These are phyloP conservation scores for Aphelenchoides fujianensis DNA, from an alignment of 1,140 invertebrate genomes.

Conservation along the genomic window DNA sequence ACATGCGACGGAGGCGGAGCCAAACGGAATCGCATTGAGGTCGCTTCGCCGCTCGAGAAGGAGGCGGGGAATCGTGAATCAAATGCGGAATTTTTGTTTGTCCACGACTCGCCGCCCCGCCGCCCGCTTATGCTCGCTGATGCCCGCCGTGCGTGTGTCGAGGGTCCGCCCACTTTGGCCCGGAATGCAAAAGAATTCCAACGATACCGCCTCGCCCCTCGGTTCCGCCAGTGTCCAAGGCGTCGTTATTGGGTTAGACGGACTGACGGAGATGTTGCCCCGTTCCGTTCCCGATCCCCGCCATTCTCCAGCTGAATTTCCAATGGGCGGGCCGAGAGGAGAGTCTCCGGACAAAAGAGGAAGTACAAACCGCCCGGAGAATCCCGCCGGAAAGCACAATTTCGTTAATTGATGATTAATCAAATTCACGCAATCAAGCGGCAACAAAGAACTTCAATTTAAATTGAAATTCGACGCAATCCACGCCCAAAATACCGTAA, in stretches of 20 bases:
- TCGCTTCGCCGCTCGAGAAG: background rate
- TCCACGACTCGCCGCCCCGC: background rate
- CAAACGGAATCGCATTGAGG: background rate
- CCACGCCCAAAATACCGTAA: background rate
- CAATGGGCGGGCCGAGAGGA: background rate
- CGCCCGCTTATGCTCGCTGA: conserved; percentile 4
- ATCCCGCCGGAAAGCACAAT: background rate
- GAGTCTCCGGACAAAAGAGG: background rate
- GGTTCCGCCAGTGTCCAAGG: background rate
- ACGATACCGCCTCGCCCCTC: background rate
- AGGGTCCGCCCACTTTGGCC: background rate
- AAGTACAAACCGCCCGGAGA: background rate
- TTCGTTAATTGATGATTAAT: background rate
- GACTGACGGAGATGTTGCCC: background rate
- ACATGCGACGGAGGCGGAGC: background rate
- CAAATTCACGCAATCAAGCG: too few relatives aligned
- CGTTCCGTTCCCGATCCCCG: background rate
- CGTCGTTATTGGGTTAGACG: background rate
- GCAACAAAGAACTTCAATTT: too few relatives aligned
- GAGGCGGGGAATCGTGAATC: background rate
- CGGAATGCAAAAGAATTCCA: background rate
- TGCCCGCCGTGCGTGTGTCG: background rate
- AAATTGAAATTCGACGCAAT: too few relatives aligned
- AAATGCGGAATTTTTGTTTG: background rate
- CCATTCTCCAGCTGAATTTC: background rate